Evolutionary conservation across 1,140 invertebrate species (phyloP).

Genomic region (Drosophila arawakana): DNA sequence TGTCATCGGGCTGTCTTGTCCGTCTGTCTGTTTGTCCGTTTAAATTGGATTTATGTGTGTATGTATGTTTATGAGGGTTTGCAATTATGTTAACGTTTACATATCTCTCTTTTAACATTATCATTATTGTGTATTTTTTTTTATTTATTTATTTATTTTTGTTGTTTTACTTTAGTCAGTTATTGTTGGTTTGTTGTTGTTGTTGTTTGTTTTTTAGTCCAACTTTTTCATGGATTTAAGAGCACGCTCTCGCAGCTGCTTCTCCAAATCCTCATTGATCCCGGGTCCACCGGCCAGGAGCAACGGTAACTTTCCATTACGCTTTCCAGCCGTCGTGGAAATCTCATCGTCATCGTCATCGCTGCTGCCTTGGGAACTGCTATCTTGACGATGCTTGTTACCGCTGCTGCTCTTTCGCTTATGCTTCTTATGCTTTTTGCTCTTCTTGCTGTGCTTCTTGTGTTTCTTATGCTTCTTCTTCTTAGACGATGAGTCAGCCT

Average conservation of each 20-base stretch:
- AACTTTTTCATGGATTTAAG: constrained; percentile 88
- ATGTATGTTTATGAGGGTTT: constrained; percentile 19
- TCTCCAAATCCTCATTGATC: constrained; percentile 92
- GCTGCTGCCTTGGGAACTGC: constrained; percentile 86
- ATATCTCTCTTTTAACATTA: neutral
- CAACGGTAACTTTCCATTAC: constrained; percentile 84
- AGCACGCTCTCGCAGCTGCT: constrained; percentile 94
- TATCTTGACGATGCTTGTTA: constrained; percentile 86
- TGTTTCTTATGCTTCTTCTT: constrained; percentile 88
- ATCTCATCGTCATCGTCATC: constrained; percentile 85
- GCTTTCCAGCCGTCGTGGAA: constrained; percentile 35
- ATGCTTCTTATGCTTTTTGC: constrained; percentile 88
- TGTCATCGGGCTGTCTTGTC: constrained; percentile 40
- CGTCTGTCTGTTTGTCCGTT: constrained; percentile 16
- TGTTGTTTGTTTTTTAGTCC: constrained; percentile 65
- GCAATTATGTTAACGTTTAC: constrained; percentile 31
- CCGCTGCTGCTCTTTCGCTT: constrained; percentile 86
- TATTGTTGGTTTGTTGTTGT: constrained; percentile 37
- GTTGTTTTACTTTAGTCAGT: constrained; percentile 32
- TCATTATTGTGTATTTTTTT: constrained; percentile 5
- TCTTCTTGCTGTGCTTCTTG: constrained; percentile 89
- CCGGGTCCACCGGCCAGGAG: constrained; percentile 86
- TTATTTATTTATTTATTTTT: constrained; percentile 6
- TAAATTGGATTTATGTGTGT: constrained; percentile 15
- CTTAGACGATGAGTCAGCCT: constrained; percentile 87